Base-by-base conservation (phyloP, 2,888 invertebrate species). In the Agonopterix arenella region DNA sequence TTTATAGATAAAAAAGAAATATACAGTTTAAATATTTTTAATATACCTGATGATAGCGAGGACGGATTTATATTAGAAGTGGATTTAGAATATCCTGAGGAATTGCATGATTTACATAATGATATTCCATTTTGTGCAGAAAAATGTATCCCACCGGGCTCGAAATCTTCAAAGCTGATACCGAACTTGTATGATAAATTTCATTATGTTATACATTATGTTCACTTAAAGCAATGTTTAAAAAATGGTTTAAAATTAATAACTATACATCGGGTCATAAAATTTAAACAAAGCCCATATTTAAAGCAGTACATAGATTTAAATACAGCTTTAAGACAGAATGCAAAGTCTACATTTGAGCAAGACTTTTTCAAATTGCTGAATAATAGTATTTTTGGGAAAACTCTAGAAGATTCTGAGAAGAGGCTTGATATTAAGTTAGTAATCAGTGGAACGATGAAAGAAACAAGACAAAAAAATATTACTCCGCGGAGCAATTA, bases 141-240 rank as follows among this genome's bases (percentile, higher is more conserved):
- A 11, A 42, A 42, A 4, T 54, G 47, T 47, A n/a, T 36, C 2
- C 56, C 51, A 11, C 16, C 44, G 36, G 44, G 28, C 0, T 11
- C 54, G 52, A 52, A 50, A 60, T 40, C 13, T 37, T 37, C 42
- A 4, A 47, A 49, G 36, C 16, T 49, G 7, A 50, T 47, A 8
- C 46, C 64, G 1, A 65, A 59, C 48, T 50, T 70, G 4, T 50
- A 59, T 11, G 44, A 62, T 45, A 70, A 69, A 55, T 11, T 36
- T 28, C 56, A 62, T 8, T 70, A 69, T 50, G 50, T 70, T 1
- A 62, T 69, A 11, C 68, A 74, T 52, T 69, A 66, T 28, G 49
- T 59, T 16, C 60, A 58, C 50, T 52, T 69, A 8, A 57, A 66
- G 44, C 58, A 68, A 49, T 60, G 59, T 53, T 40, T 76, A 4